These are phyloP conservation scores for Sicus ferrugineus DNA, from an alignment of 2,888 invertebrate species.

Conservation along the genomic window DNA sequence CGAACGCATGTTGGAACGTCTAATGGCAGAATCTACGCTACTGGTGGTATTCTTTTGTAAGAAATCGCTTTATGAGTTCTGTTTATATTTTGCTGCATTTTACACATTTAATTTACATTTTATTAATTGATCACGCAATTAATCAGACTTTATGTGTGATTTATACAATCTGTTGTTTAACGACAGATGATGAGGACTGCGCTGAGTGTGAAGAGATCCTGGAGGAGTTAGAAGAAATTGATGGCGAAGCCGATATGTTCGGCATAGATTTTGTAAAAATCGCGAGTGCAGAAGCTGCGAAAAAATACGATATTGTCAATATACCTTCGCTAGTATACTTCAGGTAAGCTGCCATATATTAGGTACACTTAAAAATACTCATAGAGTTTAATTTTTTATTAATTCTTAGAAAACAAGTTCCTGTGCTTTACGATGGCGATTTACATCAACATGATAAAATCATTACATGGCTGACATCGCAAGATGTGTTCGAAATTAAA, in stretches of 20 bases:
- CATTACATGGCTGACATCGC: slow-evolving; percentile 89
- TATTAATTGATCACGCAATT: not conserved
- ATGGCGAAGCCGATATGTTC: slow-evolving; percentile 91
- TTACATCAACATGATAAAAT: slow-evolving; percentile 85
- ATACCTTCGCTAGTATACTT: slow-evolving; percentile 89
- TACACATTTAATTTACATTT: not conserved
- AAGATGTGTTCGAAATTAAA: slow-evolving; percentile 93
- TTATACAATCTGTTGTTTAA: too few relatives aligned
- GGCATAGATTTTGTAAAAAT: slow-evolving; percentile 97
- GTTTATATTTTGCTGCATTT: not conserved
- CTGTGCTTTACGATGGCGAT: slow-evolving; percentile 90
- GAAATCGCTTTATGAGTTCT: slow-evolving; percentile 50
- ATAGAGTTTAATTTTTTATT: not conserved
- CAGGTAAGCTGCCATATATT: slow-evolving; percentile 66
- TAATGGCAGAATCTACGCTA: slow-evolving; percentile 85
- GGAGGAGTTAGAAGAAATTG: slow-evolving; percentile 90
- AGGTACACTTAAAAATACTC: not conserved
- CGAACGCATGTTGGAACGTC: slow-evolving; percentile 84
- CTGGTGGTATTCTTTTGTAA: slow-evolving; percentile 92
- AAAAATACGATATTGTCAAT: slow-evolving; percentile 82
- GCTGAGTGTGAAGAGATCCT: slow-evolving; percentile 90
- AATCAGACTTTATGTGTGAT: not conserved
- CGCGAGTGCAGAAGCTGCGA: slow-evolving; percentile 81
- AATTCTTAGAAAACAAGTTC: slow-evolving; percentile 70
- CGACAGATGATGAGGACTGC: slow-evolving; percentile 90